Base-by-base conservation (phyloP, 2,888 invertebrate species). In the Steinernema hermaphroditum region DNA sequence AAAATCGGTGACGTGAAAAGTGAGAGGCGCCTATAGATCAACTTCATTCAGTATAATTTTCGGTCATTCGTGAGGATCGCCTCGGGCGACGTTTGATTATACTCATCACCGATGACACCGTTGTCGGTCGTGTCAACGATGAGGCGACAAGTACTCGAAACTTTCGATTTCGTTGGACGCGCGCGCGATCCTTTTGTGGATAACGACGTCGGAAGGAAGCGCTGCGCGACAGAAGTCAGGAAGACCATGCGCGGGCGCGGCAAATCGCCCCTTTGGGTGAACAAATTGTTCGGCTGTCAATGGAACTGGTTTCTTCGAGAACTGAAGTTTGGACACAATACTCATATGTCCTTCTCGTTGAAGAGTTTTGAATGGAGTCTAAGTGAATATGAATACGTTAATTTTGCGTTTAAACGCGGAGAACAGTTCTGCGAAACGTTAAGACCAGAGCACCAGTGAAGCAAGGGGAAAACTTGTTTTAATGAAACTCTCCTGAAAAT, bases 81-180 rank as follows among this genome's bases (percentile, higher is more conserved):
- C 46, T 46, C 46, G 46, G 32, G 54, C 62, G 29, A 8, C 29
- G 62, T 62, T 29, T 62, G 27, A 62, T 29, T 62, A 62, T 62
- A 62, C 62, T 62, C 62, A 62, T 62, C 62, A 32, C 62, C 62
- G 62, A 19, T 32, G 62, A 62, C 62, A 62, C 62, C 62, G 62
- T 62, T 62, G 62, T 24, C 50, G 50, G 22, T 19, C 34, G 19
- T 62, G 29, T 62, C 62, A 32, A 32, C 62, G 62, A 62, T 4
- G 46, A 19, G 46, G 46, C 46, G 46, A 16, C 22, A 46, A 46
- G 46, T 46, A 12, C 27, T 16, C 16, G 62, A 34, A 54, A 62
- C 62, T 62, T 62, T 62, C 62, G 62, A 62, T 62, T 62, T 62
- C 62, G 16, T 1, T 24, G 29, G 29, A 32, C 27, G 46, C 46